Percentiles rank a stretch among this genome's conserved stretches.
phyloP scores from a whole-genome alignment of 1,140 invertebrate genomes.

The Drosophila varians region DNA sequence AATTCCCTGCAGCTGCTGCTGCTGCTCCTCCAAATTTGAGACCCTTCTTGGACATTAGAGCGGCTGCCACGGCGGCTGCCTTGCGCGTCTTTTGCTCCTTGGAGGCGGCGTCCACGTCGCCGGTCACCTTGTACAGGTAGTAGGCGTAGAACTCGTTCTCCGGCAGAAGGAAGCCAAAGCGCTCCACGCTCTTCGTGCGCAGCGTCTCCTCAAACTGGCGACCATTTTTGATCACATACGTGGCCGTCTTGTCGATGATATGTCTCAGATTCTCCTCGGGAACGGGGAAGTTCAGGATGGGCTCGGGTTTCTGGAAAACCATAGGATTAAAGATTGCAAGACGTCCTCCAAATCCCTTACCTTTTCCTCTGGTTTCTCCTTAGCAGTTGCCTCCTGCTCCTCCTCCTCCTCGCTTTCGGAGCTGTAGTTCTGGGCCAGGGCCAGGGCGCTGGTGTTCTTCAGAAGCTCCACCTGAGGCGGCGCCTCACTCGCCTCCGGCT shows the following conservation, averaged over 20 bases:
- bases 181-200: conserved; percentile 92
- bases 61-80: conserved; percentile 63
- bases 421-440: conserved; percentile 86
- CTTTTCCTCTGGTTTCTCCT: conserved; percentile 2
- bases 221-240: conserved; percentile 97
- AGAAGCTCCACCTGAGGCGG: conserved; percentile 68
- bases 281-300: conserved; percentile 84
- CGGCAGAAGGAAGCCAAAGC: conserved; percentile 92
- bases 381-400: conserved; percentile 67
- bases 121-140: conserved; percentile 87
- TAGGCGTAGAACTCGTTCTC: conserved; percentile 90
- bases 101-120: conserved; percentile 73
- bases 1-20: conserved; percentile 8
- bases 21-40: conserved; percentile 40
- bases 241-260: conserved; percentile 98
- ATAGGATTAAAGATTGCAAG: background rate
- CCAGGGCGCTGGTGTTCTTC: conserved; percentile 84
- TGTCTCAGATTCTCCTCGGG: conserved; percentile 92
- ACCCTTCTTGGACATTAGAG: conserved; percentile 74
- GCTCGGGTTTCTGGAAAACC: conserved; percentile 24
- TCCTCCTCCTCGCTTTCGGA: conserved; percentile 84
- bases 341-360: background rate
- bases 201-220: conserved; percentile 95
- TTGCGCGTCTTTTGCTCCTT: conserved; percentile 77
- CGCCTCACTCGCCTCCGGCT: conserved; percentile 43